These are phyloP conservation scores for Carollia perspicillata DNA, from an alignment of 2,113 vertebrate genomes.

Conservation along the genomic window DNA sequence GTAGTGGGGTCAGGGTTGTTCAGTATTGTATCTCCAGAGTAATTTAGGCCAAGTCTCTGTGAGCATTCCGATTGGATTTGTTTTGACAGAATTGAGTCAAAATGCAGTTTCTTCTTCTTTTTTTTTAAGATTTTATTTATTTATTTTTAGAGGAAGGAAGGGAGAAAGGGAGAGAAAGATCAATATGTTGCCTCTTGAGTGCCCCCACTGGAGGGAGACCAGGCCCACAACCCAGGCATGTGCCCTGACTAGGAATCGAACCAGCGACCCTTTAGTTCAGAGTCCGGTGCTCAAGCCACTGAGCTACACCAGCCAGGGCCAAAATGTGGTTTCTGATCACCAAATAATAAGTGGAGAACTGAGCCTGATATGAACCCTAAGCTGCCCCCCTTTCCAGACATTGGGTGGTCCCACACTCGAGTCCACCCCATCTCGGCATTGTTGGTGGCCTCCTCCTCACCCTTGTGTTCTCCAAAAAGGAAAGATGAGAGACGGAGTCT, in stretches of 20 bases:
- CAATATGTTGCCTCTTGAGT: too few relatives aligned
- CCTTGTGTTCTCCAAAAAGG: not conserved
- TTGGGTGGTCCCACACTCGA: not conserved
- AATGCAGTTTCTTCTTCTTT: not conserved
- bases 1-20: not conserved
- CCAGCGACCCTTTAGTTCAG: too few relatives aligned
- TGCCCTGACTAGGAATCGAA: too few relatives aligned
- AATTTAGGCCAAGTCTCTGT: not conserved
- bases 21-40: not conserved
- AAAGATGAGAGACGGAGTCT: not conserved
- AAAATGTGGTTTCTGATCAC: not conserved
- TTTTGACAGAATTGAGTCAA: not conserved
- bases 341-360: not conserved
- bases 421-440: not conserved
- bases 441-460: not conserved
- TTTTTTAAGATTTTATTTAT: too few relatives aligned
- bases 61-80: not conserved
- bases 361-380: not conserved
- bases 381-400: not conserved
- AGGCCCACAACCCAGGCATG: too few relatives aligned
- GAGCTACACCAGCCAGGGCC: not conserved
- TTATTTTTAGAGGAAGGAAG: too few relatives aligned
- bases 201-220: too few relatives aligned
- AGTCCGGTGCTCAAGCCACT: too few relatives aligned
- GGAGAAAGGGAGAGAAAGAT: too few relatives aligned